Percentiles rank a stretch among this genome's conserved stretches.
Evolutionary conservation across 2,888 invertebrate species (phyloP).

Genomic region (Tyria jacobaeae): DNA sequence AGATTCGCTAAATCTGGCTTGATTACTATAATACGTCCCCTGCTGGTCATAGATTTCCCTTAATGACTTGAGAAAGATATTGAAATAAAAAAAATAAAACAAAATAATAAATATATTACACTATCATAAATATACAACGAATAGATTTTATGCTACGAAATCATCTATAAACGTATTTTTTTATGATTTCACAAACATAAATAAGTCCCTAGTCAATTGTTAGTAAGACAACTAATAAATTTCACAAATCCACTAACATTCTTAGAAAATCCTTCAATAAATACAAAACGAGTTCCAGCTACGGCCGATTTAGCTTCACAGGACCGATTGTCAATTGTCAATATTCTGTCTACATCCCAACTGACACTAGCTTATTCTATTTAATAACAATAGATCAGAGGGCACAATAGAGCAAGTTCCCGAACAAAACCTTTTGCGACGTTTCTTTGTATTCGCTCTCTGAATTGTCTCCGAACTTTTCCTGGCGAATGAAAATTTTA

Average conservation of each 20-base stretch:
- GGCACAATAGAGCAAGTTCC: conserved; percentile 57
- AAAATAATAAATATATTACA: too few species aligned
- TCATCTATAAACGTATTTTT: not conserved
- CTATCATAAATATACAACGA: too few species aligned
- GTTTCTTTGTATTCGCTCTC: conserved; percentile 56
- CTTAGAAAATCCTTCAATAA: not conserved
- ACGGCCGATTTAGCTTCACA: conserved; percentile 6
- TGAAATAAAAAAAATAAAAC: too few species aligned
- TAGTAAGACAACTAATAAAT: not conserved
- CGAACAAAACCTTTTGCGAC: conserved; percentile 60
- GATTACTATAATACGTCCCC: too few species aligned
- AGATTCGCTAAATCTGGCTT: too few species aligned
- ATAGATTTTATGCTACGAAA: too few species aligned
- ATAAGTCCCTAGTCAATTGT: not conserved
- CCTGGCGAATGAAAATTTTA: conserved; percentile 50
- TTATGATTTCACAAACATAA: not conserved
- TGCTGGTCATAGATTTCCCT: too few species aligned
- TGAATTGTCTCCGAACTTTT: conserved; percentile 56
- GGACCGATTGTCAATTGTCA: conserved; percentile 28
- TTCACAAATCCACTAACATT: not conserved
- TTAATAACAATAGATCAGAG: conserved; percentile 56
- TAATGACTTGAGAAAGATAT: too few species aligned
- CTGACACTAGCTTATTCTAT: conserved; percentile 55
- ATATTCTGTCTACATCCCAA: conserved; percentile 35
- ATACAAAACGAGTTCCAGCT: conserved; percentile 1